Conservation (phyloP, 1,140 invertebrate species). For the Lepidostoma basale region DNA sequence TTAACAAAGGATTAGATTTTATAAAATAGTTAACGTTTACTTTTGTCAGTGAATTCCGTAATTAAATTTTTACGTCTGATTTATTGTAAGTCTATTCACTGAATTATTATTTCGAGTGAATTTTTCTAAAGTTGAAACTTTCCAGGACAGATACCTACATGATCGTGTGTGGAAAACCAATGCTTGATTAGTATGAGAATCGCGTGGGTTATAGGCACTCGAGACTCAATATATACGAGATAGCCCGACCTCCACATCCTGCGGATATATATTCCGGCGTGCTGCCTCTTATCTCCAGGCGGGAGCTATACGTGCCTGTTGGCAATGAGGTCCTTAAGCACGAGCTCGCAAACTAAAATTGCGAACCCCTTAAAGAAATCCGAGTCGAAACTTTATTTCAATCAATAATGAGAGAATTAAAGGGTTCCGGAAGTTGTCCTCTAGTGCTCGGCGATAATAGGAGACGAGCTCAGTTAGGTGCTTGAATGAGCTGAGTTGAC, state of each 20-base stretch:
- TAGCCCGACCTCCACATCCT: constrained; percentile 37
- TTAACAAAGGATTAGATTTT: too few species aligned
- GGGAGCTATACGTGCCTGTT: neutral
- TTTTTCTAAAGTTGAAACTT: neutral
- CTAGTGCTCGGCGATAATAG: too few species aligned
- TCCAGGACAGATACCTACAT: neutral
- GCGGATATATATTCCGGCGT: constrained; percentile 35
- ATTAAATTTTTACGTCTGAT: too few species aligned
- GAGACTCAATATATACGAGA: constrained; percentile 40
- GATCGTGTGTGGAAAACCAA: constrained; percentile 11
- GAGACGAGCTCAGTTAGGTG: too few species aligned
- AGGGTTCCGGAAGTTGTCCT: too few species aligned
- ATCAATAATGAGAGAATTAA: too few species aligned
- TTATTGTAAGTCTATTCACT: too few species aligned
- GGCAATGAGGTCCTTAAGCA: neutral
- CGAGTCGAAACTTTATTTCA: too few species aligned
- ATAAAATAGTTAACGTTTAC: too few species aligned
- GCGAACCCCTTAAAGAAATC: neutral
- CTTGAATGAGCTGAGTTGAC: too few species aligned
- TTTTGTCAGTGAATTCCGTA: too few species aligned
- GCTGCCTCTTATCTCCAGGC: constrained; percentile 27
- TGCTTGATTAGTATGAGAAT: constrained; percentile 37
- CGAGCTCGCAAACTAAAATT: neutral
- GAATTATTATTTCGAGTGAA: too few species aligned
- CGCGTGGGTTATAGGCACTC: constrained; percentile 34